These are phyloP conservation scores for Periplaneta americana DNA, from an alignment of 1,140 invertebrate genomes.

Conservation along the genomic window DNA sequence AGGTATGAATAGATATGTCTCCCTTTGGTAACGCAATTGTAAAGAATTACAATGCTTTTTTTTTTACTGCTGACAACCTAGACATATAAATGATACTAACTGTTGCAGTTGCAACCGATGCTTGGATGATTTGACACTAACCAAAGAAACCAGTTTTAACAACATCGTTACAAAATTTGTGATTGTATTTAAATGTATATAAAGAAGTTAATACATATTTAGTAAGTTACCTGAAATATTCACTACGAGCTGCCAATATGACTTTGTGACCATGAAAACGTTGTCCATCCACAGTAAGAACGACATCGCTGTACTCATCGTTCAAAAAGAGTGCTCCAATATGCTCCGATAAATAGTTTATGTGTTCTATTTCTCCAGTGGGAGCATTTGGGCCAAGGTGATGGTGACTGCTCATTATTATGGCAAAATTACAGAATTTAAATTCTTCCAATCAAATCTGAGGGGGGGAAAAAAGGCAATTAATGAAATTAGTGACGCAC, in stretches of 20 bases:
- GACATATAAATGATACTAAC: too few relatives aligned
- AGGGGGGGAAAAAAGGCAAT: not conserved
- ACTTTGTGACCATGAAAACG: slow-evolving; percentile 83
- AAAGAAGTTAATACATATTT: too few relatives aligned
- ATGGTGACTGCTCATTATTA: slow-evolving; percentile 47
- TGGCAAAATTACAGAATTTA: not conserved
- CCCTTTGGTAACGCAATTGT: too few relatives aligned
- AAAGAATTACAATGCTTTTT: too few relatives aligned
- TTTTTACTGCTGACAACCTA: too few relatives aligned
- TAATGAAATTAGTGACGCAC: not conserved
- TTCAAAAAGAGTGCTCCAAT: slow-evolving; percentile 78
- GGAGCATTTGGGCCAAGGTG: slow-evolving; percentile 39
- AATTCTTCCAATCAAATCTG: not conserved
- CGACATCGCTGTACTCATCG: slow-evolving; percentile 88
- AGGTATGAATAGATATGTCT: too few relatives aligned
- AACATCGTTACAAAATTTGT: too few relatives aligned
- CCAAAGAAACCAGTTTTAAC: too few relatives aligned
- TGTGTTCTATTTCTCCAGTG: slow-evolving; percentile 51
- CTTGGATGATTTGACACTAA: too few relatives aligned
- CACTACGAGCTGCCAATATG: slow-evolving; percentile 86
- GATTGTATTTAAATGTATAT: too few relatives aligned
- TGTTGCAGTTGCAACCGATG: too few relatives aligned
- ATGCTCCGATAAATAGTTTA: slow-evolving; percentile 59
- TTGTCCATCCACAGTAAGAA: slow-evolving; percentile 78
- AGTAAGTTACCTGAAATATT: slow-evolving; percentile 80